Evolutionary conservation across 2,888 invertebrate genomes (phyloP), one percentile per base, ranked within the genome.

Genomic region (Trichogramma dendrolimi): DNA sequence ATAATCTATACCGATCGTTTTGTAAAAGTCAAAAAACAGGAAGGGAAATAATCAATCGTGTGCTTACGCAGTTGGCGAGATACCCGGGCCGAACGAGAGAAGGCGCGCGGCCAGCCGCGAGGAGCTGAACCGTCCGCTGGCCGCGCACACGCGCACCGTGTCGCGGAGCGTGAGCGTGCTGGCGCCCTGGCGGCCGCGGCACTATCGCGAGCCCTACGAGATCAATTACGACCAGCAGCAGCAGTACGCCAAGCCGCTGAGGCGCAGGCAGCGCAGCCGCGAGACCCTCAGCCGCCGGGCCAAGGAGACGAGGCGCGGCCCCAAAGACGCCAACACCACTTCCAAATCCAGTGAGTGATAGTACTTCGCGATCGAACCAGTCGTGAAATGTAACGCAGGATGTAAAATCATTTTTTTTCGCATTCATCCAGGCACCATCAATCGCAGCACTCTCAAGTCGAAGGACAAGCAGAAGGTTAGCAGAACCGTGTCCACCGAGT

Each of bases 171-270:
- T 92, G 71, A 91, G 91, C 4, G 87, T 92, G 69, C 83, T 92
- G 73, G 91, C 92, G 0, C 92, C 92, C 4, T 92, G 92, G 92
- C 87, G 87, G 63, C 92, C 92, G 4, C 84, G 87, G 67, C 87
- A 89, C 72, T 84, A 86, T 72, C 83, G 83, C 72, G 91, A 91
- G 71, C 86, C 85, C 58, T 86, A 87, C 73, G 91, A 91, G 80
- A 89, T 91, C 39, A 90, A 91, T 75, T 91, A 91, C 79, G 88
- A 88, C 10, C 90, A 90, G 71, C 82, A 84, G 71, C 82, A 83
- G 5, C 81, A 83, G 4, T 64, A 71, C 59, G 64, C 71, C 62
- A 76, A 76, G 58, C 74, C 75, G 27, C 67, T 73, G 56, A 82
- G 75, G 61, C 76, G 78, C 60, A 72, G 76, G 51, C 78, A 78